Evolutionary conservation across 2,113 vertebrate genomes (phyloP), one percentile per base, ranked within the genome.

Genomic region (Coturnix japonica): DNA sequence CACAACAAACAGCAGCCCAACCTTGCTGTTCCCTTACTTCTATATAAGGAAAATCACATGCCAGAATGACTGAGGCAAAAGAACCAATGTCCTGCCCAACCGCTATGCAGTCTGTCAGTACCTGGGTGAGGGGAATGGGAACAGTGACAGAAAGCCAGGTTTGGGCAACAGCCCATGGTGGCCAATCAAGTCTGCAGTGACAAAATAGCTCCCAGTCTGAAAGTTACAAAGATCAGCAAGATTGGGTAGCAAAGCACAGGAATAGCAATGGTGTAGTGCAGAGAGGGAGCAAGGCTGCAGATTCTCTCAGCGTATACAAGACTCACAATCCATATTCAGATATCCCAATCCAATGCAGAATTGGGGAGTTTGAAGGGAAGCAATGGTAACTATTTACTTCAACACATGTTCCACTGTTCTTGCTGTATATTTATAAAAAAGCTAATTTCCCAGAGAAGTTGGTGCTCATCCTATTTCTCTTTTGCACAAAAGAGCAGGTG

Each of bases 261-360:
- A 78, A 35, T 9, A 56, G 1, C 6, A 7, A 12, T 4, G 8
- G 17, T 1, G 1, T 8, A 28, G 5, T 0, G 0, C 8, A 41
- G n/a, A 47, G 23, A 73, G 5, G 18, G 10, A 43, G 10, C 17
- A 69, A 69, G 30, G 10, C 6, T 69, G 6, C 17, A 57, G 35
- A 80, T 11, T 5, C 6, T 56, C 17, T 64, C 43, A 25, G 5
- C 53, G 5, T 39, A 23, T 61, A 66, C 30, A 47, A 69, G 74
- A 65, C 11, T 4, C 5, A 8, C 69, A 76, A 79, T 61, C 46
- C 5, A 15, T 16, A 23, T 44, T 57, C 20, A 44, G 30, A 15
- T 61, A 65, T 81, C 82, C 26, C 44, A 80, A 6, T 17, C 23
- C 25, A 5, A 60, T 14, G 7, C 47, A 76, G 66, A 67, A 49